phyloP scores from a whole-genome alignment of 2,797 vertebrate species.

The Pseudocheirus occidentalis region DNA sequence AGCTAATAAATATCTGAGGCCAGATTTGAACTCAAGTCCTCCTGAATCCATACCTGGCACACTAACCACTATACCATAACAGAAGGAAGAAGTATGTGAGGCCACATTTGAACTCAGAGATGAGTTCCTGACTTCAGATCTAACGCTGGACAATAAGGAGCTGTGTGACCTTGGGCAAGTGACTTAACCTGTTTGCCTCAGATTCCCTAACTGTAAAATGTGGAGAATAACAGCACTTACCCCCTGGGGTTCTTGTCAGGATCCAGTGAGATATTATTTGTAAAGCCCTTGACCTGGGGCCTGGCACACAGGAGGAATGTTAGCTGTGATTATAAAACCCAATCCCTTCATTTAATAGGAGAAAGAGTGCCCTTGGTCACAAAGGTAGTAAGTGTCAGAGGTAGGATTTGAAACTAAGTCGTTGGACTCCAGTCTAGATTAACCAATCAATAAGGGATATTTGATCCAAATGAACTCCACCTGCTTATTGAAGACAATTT shows the following conservation, averaged over 20 bases:
- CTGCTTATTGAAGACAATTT: neutral
- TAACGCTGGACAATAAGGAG: neutral
- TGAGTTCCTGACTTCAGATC: neutral
- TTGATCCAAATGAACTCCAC: neutral
- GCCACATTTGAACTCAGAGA: too few species aligned
- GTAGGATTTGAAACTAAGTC: neutral
- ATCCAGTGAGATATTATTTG: neutral
- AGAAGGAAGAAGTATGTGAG: neutral
- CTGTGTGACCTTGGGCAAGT: neutral
- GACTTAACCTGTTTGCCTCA: neutral
- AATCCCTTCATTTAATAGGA: neutral
- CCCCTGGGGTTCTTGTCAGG: neutral
- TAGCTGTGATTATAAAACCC: neutral
- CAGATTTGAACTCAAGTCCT: neutral
- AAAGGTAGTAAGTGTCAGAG: neutral
- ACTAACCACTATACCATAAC: neutral
- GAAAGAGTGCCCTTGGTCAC: neutral
- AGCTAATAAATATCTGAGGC: neutral
- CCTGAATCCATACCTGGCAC: neutral
- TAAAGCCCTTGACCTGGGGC: neutral
- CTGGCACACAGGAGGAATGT: neutral
- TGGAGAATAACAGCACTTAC: neutral
- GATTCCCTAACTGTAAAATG: neutral
- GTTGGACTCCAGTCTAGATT: neutral
- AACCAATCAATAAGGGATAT: neutral